These are phyloP conservation scores for Hyles euphorbiae DNA, from an alignment of 1,140 invertebrate genomes.

Conservation along the genomic window DNA sequence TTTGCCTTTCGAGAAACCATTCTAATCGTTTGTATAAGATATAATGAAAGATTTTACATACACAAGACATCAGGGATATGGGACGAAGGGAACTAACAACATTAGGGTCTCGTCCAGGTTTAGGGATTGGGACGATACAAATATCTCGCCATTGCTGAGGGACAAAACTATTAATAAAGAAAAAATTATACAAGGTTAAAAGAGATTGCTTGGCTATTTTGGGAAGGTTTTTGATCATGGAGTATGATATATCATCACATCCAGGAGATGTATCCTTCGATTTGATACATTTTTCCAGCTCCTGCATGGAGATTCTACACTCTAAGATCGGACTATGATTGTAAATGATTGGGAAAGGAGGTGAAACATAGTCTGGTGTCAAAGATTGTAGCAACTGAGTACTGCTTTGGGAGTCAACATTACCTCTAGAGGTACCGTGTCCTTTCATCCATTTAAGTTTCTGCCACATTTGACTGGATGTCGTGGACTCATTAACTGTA, in stretches of 20 bases:
- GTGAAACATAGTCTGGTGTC: conserved; percentile 25
- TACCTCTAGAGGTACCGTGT: neutral
- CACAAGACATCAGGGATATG: conserved; percentile 6
- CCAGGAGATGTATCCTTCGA: conserved; percentile 23
- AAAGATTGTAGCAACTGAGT: conserved; percentile 15
- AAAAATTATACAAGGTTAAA: conserved; percentile 3
- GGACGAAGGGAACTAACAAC: conserved; percentile 3
- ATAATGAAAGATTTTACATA: conserved; percentile 6
- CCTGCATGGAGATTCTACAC: conserved; percentile 9
- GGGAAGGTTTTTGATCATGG: conserved; percentile 13
- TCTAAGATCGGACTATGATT: conserved; percentile 16
- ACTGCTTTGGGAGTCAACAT: conserved; percentile 1
- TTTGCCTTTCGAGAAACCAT: conserved; percentile 11
- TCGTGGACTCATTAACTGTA: conserved; percentile 10
- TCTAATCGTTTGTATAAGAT: conserved; percentile 7
- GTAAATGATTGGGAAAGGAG: conserved; percentile 8
- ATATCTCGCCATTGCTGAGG: conserved; percentile 10
- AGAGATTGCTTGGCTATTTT: neutral
- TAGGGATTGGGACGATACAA: conserved; percentile 4
- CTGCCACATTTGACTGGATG: conserved; percentile 22
- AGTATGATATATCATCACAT: conserved; percentile 21
- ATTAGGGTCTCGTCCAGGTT: neutral
- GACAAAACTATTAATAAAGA: neutral
- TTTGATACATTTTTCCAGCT: conserved; percentile 19
- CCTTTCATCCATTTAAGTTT: conserved; percentile 29